These are phyloP conservation scores for Abrostola tripartita DNA, from an alignment of 2,888 invertebrate species.

Conservation along the genomic window DNA sequence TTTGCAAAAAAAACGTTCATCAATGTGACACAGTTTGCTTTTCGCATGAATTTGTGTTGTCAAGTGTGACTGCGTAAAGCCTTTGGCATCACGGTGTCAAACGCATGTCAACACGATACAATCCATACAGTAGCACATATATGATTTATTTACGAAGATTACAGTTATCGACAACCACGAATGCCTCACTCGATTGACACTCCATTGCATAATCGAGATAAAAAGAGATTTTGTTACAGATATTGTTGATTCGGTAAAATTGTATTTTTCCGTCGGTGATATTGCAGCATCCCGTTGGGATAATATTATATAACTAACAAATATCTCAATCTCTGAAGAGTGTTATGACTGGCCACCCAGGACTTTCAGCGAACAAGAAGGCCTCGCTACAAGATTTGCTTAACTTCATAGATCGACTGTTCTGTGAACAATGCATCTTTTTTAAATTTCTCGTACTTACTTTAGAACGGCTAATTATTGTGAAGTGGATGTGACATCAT, in stretches of 20 bases:
- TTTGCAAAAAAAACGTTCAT: too few species aligned
- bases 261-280: background rate
- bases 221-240: background rate
- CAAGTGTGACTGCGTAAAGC: background rate
- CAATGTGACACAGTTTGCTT: too few species aligned
- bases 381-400: too few species aligned
- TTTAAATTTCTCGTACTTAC: background rate
- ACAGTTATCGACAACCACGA: conserved; percentile 1
- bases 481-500: background rate
- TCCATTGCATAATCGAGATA: conserved; percentile 5
- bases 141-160: conserved; percentile 8
- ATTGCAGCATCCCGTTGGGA: too few species aligned
- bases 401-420: too few species aligned
- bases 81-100: background rate
- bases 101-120: background rate
- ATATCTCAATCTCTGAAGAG: too few species aligned
- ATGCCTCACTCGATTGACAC: conserved; percentile 1
- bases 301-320: too few species aligned
- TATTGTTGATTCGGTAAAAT: background rate
- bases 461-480: background rate
- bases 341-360: too few species aligned
- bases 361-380: too few species aligned
- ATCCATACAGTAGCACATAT: background rate
- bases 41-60: background rate
- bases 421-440: too few species aligned